A percentile compares a stretch with the other conserved stretches of the same genome.
These are phyloP conservation scores for Eleginops maclovinus DNA, from an alignment of 2,113 vertebrate species.

Conservation along the genomic window DNA sequence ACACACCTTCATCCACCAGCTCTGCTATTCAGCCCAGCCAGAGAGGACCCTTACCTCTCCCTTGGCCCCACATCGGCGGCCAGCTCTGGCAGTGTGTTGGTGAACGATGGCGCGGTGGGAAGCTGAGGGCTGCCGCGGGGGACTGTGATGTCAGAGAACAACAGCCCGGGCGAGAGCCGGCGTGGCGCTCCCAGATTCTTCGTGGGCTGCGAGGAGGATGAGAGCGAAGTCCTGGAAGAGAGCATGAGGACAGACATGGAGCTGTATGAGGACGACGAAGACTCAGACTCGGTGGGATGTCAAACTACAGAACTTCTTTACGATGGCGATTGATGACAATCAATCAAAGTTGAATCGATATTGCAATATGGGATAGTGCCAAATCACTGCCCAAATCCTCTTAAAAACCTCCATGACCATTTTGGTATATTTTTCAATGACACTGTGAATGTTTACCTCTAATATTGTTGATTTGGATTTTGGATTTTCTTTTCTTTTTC, in stretches of 20 bases:
- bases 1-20: background rate
- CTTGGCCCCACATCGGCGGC: slow-evolving; percentile 43
- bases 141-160: slow-evolving; percentile 95
- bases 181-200: slow-evolving; percentile 94
- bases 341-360: no score
- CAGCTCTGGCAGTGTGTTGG: slow-evolving; percentile 67
- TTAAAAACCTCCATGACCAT: no score
- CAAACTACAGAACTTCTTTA: background rate
- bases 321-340: no score
- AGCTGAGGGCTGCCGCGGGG: slow-evolving; percentile 85
- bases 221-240: slow-evolving; percentile 89
- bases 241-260: slow-evolving; percentile 94
- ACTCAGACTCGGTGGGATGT: slow-evolving; percentile 84
- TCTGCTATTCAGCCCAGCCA: slow-evolving; percentile 28
- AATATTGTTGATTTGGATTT: no score
- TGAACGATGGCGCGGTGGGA: slow-evolving; percentile 82
- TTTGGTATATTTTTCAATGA: no score
- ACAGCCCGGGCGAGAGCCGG: slow-evolving; percentile 90
- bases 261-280: slow-evolving; percentile 92
- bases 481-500: no score
- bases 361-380: no score
- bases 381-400: no score
- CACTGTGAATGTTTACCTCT: no score
- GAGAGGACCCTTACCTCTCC: slow-evolving; percentile 30
- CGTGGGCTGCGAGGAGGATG: slow-evolving; percentile 95